phyloP scores from a whole-genome alignment of 2,888 invertebrate species.

The Hirtodrosophila trivittata region DNA sequence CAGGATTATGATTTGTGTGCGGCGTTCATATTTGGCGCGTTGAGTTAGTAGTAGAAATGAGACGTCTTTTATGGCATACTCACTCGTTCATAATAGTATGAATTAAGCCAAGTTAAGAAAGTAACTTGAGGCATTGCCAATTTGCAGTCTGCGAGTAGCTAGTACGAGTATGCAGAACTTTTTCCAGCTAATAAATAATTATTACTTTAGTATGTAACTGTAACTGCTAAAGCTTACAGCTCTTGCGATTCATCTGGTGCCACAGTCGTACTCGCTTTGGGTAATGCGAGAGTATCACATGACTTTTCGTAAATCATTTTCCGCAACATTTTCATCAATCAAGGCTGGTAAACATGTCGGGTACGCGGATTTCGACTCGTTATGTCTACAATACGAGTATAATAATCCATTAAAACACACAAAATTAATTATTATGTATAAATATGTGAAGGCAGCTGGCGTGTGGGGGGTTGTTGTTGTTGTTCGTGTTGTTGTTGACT shows the following conservation, averaged over 20 bases:
- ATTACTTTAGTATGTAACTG: constrained; percentile 4
- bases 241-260: too few species aligned
- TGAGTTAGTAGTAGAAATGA: constrained; percentile 22
- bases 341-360: constrained; percentile 32
- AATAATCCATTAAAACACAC: constrained; percentile 73
- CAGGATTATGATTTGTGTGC: constrained; percentile 70
- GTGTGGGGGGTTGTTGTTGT: constrained; percentile 17
- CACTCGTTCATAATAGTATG: constrained; percentile 14
- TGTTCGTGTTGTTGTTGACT: not conserved
- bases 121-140: constrained; percentile 40
- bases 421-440: constrained; percentile 83
- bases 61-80: constrained; percentile 26
- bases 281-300: not conserved
- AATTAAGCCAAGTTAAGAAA: constrained; percentile 37
- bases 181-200: constrained; percentile 24
- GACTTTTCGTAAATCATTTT: constrained; percentile 4
- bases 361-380: constrained; percentile 38
- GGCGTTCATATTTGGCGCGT: constrained; percentile 15
- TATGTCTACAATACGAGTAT: constrained; percentile 32
- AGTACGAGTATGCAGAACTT: too few species aligned
- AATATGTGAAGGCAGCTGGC: constrained; percentile 33
- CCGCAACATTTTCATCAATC: constrained; percentile 47
- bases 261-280: not conserved
- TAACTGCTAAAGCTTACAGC: not conserved
- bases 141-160: constrained; percentile 8